Evolutionary conservation across 2,888 invertebrate genomes (phyloP), one percentile per base, ranked within the genome.

Genomic region (Cantharis flavilabris): DNA sequence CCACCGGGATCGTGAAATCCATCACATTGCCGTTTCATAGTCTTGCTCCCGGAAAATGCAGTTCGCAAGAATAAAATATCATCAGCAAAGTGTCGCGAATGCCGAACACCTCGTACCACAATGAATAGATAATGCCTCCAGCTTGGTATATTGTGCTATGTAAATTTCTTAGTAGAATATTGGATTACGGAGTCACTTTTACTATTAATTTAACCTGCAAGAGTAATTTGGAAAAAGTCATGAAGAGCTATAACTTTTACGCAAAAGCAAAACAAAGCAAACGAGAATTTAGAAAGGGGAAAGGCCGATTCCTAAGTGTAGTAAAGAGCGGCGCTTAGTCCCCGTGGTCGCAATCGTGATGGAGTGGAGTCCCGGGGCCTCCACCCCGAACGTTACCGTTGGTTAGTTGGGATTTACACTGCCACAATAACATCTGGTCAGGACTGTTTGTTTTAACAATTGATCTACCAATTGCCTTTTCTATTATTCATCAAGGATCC

Each of bases 1-100:
- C 87, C 87, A 82, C 84, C 77, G 87, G 87, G 84, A 85, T 86
- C 86, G 84, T 87, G 85, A 87, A 87, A 87, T 87, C 86, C 86
- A 87, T 87, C 87, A 87, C 87, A 86, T 86, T 84, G 86, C 83
- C 85, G 85, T 86, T 86, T 86, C 87, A 86, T 86, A 85, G 85
- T 84, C 79, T 79, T 76, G 81, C 81, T 82, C 82, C 82, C 81
- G 80, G 81, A 80, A 81, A 81, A 73, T 75, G 76, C 74, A 80
- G 81, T 80, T 77, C 82, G 73, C 77, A 82, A 81, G 82, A 84
- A 85, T 85, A 85, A 84, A 83, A 86, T 86, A 86, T 85, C 83
- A 84, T 83, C 84, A 83, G 83, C 80, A 80, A 81, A 83, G 81
- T 84, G 85, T 84, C 85, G 83, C 84, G 76, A 80, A 81, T 81